A percentile compares a stretch with the other conserved stretches of the same genome.
phyloP scores from a whole-genome alignment of 2,888 invertebrate genomes.

The Anorthoa munda region DNA sequence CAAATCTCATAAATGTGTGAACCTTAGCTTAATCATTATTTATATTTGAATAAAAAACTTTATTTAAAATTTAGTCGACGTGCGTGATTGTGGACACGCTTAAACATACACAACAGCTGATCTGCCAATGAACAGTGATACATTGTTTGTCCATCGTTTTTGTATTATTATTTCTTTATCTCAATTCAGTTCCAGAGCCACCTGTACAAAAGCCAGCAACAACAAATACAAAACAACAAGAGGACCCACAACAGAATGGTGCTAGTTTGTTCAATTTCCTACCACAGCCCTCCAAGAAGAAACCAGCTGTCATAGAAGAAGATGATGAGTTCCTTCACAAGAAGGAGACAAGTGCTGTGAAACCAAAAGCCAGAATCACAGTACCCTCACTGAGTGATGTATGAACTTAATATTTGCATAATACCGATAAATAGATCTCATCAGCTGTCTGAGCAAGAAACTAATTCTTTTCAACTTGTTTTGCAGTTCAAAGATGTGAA shows the following conservation, averaged over 20 bases:
- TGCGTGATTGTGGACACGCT: too few relatives aligned
- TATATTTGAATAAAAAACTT: background rate
- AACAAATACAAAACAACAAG: slow-evolving; percentile 16
- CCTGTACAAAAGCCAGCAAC: slow-evolving; percentile 30
- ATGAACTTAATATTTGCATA: slow-evolving; percentile 65
- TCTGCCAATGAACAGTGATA: background rate
- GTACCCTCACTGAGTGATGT: slow-evolving; percentile 93
- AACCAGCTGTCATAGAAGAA: slow-evolving; percentile 85
- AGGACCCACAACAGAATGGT: slow-evolving; percentile 47
- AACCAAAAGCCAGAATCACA: slow-evolving; percentile 92
- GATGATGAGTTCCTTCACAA: slow-evolving; percentile 92
- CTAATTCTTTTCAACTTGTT: background rate
- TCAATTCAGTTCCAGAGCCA: slow-evolving; percentile 37
- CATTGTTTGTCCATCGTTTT: background rate
- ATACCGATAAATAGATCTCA: background rate
- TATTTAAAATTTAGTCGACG: background rate
- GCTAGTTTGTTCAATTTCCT: slow-evolving; percentile 82
- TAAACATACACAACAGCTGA: background rate
- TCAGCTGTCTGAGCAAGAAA: too few relatives aligned
- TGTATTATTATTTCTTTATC: background rate
- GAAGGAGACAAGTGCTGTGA: slow-evolving; percentile 85
- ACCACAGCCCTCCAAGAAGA: slow-evolving; percentile 88
- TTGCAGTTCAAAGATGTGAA: slow-evolving; percentile 91
- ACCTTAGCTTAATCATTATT: background rate
- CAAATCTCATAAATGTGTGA: background rate